Conservation (phyloP, 92 coral and sea anemone genomes). For the Siderastrea siderea region DNA sequence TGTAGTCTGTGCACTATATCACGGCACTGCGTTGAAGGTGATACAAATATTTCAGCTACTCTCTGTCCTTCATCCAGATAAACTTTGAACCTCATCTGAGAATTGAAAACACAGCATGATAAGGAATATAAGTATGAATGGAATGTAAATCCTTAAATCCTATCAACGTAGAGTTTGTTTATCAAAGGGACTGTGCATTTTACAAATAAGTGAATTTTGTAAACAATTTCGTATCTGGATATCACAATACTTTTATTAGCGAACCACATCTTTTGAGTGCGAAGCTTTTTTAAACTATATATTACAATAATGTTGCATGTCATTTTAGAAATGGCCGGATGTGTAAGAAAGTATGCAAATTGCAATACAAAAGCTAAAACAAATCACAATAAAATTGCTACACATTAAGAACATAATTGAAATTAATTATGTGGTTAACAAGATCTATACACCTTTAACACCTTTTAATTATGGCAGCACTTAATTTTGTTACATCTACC, state of each 20-base stretch:
- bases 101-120: constrained; percentile 6
- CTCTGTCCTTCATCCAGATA: constrained; percentile 78
- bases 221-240: no score
- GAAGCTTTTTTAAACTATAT: no score
- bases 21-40: constrained; percentile 80
- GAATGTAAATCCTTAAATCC: constrained; percentile 26
- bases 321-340: neutral
- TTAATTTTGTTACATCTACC: neutral
- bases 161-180: neutral
- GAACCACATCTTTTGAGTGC: no score
- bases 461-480: neutral
- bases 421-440: neutral
- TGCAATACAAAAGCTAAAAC: neutral
- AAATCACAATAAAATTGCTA: constrained; percentile 7
- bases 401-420: neutral
- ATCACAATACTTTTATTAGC: no score
- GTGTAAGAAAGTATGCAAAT: constrained; percentile 1
- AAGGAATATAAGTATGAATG: neutral
- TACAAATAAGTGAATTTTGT: neutral
- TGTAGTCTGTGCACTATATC: constrained; percentile 88
- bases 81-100: constrained; percentile 83
- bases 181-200: neutral
- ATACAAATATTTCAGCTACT: constrained; percentile 82
- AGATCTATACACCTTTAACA: neutral
- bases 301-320: neutral